phyloP scores from a whole-genome alignment of 2,797 vertebrate species.

The Echeneis naucrates region DNA sequence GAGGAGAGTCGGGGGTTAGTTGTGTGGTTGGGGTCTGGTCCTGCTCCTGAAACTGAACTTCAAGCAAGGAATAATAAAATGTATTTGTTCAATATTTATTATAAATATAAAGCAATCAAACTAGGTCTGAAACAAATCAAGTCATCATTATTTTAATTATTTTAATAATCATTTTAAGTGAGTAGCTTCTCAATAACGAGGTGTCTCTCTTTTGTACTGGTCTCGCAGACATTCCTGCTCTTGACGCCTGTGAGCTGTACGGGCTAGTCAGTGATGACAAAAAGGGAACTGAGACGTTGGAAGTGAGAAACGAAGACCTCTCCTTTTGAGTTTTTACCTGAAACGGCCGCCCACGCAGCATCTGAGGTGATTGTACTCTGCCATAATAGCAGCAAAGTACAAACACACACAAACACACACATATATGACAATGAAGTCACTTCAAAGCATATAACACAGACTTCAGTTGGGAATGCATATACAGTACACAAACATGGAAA shows the following conservation, averaged over 20 bases:
- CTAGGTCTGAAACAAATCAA: background rate
- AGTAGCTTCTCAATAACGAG: background rate
- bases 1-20: too few species aligned
- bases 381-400: background rate
- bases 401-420: background rate
- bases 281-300: slow-evolving; percentile 45
- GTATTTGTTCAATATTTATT: background rate
- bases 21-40: too few species aligned
- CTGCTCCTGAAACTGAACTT: too few species aligned
- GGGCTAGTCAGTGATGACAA: slow-evolving; percentile 27
- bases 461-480: background rate
- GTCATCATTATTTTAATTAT: background rate
- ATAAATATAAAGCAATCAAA: background rate
- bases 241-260: slow-evolving; percentile 48
- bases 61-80: background rate
- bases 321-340: slow-evolving; percentile 42
- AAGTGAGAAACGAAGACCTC: slow-evolving; percentile 28
- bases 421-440: background rate
- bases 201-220: slow-evolving; percentile 7
- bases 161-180: too few species aligned
- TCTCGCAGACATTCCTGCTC: slow-evolving; percentile 24
- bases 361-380: slow-evolving; percentile 9
- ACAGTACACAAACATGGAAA: too few species aligned
- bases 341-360: slow-evolving; percentile 13
- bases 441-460: background rate